These are phyloP conservation scores for Percopsis omiscomaycus DNA, from an alignment of 2,797 vertebrate genomes.

Conservation along the genomic window DNA sequence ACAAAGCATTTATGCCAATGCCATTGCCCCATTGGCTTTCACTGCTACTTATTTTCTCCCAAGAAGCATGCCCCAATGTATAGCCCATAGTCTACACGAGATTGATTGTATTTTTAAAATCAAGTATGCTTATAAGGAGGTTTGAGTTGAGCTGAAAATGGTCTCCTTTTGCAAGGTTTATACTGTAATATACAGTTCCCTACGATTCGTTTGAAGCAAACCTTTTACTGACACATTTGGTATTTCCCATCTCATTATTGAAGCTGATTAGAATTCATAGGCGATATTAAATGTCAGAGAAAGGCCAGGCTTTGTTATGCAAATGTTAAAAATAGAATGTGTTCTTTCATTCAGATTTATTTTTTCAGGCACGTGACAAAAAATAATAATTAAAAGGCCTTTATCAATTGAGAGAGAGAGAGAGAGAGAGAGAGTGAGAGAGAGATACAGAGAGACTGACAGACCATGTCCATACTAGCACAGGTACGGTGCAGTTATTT, in stretches of 20 bases:
- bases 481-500: too few relatives aligned
- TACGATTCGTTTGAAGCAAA: slow-evolving; percentile 65
- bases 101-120: slow-evolving; percentile 26
- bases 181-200: slow-evolving; percentile 17
- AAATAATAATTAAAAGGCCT: slow-evolving; percentile 33
- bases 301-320: slow-evolving; percentile 80
- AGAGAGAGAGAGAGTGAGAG: slow-evolving; percentile 25
- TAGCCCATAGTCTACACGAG: slow-evolving; percentile 15
- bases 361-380: slow-evolving; percentile 26
- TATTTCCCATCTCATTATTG: slow-evolving; percentile 78
- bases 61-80: slow-evolving; percentile 2
- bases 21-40: background rate
- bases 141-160: slow-evolving; percentile 13
- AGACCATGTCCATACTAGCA: too few relatives aligned
- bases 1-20: background rate
- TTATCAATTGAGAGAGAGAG: slow-evolving; percentile 18
- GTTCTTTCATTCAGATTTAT: slow-evolving; percentile 62
- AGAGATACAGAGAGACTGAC: slow-evolving; percentile 12
- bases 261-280: slow-evolving; percentile 77
- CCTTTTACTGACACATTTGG: slow-evolving; percentile 74
- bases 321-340: slow-evolving; percentile 74
- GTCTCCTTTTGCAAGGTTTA: slow-evolving; percentile 27
- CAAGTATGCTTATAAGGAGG: slow-evolving; percentile 33
- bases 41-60: background rate
- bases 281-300: slow-evolving; percentile 80